Base-by-base conservation (phyloP, 2,113 vertebrate species). In the Peromyscus californicus region DNA sequence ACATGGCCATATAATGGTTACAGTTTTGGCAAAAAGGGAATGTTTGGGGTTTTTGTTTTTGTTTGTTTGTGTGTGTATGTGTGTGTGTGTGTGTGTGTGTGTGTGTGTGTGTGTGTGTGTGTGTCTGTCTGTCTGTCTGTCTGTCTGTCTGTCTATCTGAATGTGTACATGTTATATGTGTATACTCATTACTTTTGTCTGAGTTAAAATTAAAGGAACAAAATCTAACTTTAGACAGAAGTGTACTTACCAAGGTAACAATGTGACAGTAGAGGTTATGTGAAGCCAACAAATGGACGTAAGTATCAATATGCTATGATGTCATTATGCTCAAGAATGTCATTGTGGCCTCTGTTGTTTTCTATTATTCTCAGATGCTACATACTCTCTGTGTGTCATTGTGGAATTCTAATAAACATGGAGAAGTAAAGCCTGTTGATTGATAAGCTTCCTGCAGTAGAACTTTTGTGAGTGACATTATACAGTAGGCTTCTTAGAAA, bases 221-320 rank as follows among this genome's bases (percentile, higher is more conserved):
- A 90, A 87, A 90, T n/a, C 90, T 54, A 69, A 90, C 48, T 42
- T 42, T 36, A 51, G 24, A 91, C 65, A 91, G 70, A 65, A 91
- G 19, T 48, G 79, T 72, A 69, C 22, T 1, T 74, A 59, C 22
- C 80, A 94, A 69, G 63, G 39, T 90, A 75, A 36, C 54, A n/a
- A 13, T 59, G n/a, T 85, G 26, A 90, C 6, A 42, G 26, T 17
- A 59, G 91, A 83, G 74, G 21, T 67, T 80, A 78, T 45, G 42
- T 7, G 63, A 90, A 48, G 36, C 26, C 48, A 85, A 65, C 74
- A 45, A 48, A 12, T 51, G 42, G 45, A 51, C 89, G 76, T 42
- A 88, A 83, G 85, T 1, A 91, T 61, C 39, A 83, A 86, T 36
- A 87, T 89, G 42, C 22, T 70, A 61, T 61, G 61, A 93, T 48